Evolutionary conservation across 2,113 vertebrate genomes (phyloP).

Genomic region (Daubentonia madagascariensis): DNA sequence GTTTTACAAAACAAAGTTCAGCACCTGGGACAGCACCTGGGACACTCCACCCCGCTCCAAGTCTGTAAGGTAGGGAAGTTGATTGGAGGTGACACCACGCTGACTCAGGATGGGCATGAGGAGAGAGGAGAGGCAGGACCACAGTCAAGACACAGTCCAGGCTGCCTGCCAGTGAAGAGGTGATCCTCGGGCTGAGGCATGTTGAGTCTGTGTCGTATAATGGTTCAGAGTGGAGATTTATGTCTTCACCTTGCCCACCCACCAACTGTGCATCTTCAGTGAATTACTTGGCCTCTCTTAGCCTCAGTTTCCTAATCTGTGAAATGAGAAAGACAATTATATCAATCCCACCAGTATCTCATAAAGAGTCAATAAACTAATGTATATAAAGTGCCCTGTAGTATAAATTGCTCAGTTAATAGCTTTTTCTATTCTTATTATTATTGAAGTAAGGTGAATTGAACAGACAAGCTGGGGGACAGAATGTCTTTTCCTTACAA

Average conservation of each 20-base stretch:
- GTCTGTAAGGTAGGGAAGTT: neutral
- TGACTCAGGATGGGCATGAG: neutral
- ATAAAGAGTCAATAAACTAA: neutral
- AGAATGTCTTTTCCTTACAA: neutral
- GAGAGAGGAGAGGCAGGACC: neutral
- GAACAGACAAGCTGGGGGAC: neutral
- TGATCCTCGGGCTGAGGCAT: no score
- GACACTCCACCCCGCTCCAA: neutral
- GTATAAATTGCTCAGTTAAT: neutral
- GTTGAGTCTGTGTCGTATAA: neutral
- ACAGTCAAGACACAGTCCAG: neutral
- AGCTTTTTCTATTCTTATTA: neutral
- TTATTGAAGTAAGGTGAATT: neutral
- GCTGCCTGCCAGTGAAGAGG: neutral
- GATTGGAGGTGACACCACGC: no score
- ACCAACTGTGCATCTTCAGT: neutral
- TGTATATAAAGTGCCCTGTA: neutral
- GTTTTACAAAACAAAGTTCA: neutral
- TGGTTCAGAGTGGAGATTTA: neutral
- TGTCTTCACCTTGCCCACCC: neutral
- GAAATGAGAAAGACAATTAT: neutral
- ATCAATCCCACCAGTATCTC: neutral
- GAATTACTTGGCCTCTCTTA: neutral
- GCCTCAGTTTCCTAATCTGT: neutral
- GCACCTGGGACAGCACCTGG: conserved; percentile 7